A percentile compares a stretch with the other conserved stretches of the same genome.
Evolutionary conservation across 1,140 invertebrate species (phyloP).

Genomic region (Fopius arisanus): DNA sequence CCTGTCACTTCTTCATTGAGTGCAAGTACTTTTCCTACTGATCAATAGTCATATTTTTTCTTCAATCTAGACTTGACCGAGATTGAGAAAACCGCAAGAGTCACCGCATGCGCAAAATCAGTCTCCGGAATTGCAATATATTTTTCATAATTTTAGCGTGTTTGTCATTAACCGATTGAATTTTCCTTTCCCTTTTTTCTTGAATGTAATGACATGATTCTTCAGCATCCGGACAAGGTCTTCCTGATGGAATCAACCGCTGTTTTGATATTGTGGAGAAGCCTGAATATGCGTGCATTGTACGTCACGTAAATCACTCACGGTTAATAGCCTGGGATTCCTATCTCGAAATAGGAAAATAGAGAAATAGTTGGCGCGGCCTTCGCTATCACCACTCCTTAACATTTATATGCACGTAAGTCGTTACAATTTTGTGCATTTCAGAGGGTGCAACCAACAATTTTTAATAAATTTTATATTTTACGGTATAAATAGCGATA

Average conservation of each 20-base stretch:
- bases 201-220: neutral
- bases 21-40: too few species aligned
- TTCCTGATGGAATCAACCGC: constrained; percentile 1
- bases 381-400: neutral
- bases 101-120: neutral
- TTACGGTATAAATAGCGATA: neutral
- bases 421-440: neutral
- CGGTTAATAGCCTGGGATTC: constrained; percentile 9
- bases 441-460: neutral
- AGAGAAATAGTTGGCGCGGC: neutral
- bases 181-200: constrained; percentile 10
- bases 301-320: constrained; percentile 24
- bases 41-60: too few species aligned
- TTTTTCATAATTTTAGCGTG: constrained; percentile 1
- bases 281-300: constrained; percentile 9
- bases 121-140: constrained; percentile 20
- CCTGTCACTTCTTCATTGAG: too few species aligned
- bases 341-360: neutral
- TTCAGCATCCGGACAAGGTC: constrained; percentile 12
- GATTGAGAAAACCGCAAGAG: constrained; percentile 21
- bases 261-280: neutral
- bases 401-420: neutral
- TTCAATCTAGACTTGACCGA: constrained; percentile 32
- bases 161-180: neutral
- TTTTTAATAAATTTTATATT: neutral